A percentile compares a stretch with the other conserved stretches of the same genome.
Evolutionary conservation across 2,888 invertebrate genomes (phyloP).

Genomic region (Hirudinaria manillensis): DNA sequence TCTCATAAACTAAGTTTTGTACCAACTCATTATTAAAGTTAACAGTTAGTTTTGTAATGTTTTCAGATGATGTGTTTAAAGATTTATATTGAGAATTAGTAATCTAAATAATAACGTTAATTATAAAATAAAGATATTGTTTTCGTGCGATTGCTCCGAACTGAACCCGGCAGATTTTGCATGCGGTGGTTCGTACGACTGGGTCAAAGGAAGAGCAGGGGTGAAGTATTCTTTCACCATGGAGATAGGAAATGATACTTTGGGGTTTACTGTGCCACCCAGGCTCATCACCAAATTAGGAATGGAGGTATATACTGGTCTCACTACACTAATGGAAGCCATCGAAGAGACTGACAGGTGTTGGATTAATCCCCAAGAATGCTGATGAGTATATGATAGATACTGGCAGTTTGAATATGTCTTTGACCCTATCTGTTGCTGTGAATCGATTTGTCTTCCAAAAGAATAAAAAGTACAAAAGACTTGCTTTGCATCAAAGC

Average conservation of each 20-base stretch:
- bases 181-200: constrained; percentile 70
- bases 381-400: too few relatives aligned
- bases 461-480: too few relatives aligned
- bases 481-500: too few relatives aligned
- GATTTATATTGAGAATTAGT: not conserved
- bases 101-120: not conserved
- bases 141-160: not conserved
- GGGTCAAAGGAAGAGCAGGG: constrained; percentile 75
- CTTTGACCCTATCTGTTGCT: too few relatives aligned
- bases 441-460: too few relatives aligned
- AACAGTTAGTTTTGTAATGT: too few relatives aligned
- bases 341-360: constrained; percentile 29
- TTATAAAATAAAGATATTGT: not conserved
- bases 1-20: too few relatives aligned
- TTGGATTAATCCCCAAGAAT: constrained; percentile 16
- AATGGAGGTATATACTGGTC: constrained; percentile 30
- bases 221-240: constrained; percentile 82
- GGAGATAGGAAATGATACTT: constrained; percentile 62
- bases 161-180: constrained; percentile 49
- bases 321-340: constrained; percentile 58
- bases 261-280: constrained; percentile 34
- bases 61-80: too few relatives aligned
- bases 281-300: constrained; percentile 32
- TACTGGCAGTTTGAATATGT: too few relatives aligned
- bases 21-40: too few relatives aligned